Percentiles rank a stretch among this genome's conserved stretches.
These are phyloP conservation scores for Microplitis demolitor DNA, from an alignment of 1,140 invertebrate species.

Conservation along the genomic window DNA sequence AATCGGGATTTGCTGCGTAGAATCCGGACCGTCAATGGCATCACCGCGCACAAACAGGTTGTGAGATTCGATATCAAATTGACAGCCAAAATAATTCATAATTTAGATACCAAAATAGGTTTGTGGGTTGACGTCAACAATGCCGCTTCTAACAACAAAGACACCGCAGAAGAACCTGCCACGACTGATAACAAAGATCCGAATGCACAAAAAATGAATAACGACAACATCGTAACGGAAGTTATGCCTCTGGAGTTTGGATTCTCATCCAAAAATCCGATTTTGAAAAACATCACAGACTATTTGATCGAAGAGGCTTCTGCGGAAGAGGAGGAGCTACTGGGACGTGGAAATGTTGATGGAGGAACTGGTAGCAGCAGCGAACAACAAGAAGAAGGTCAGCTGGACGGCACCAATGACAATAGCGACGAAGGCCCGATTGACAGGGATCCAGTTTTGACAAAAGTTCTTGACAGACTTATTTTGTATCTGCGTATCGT, in stretches of 20 bases:
- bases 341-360: constrained; percentile 69
- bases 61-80: constrained; percentile 91
- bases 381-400: constrained; percentile 59
- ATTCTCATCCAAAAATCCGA: constrained; percentile 89
- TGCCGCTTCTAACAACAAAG: constrained; percentile 38
- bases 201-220: constrained; percentile 14
- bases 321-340: constrained; percentile 95
- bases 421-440: constrained; percentile 67
- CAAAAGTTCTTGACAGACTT: constrained; percentile 65
- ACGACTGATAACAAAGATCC: constrained; percentile 39
- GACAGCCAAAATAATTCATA: constrained; percentile 93
- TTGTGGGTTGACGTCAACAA: constrained; percentile 74
- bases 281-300: constrained; percentile 96
- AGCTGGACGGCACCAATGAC: constrained; percentile 60
- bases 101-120: constrained; percentile 83
- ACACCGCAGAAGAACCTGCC: constrained; percentile 30
- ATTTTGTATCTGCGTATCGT: constrained; percentile 73
- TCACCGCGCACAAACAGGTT: constrained; percentile 89
- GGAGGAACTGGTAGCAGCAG: constrained; percentile 44
- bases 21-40: constrained; percentile 90
- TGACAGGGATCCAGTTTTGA: constrained; percentile 78
- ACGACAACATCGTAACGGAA: constrained; percentile 45
- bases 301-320: constrained; percentile 98
- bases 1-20: constrained; percentile 92
- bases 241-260: constrained; percentile 79